A percentile compares a stretch with the other conserved stretches of the same genome.
Evolutionary conservation across 1,140 invertebrate genomes (phyloP).

Genomic region (Pteromalus puparum): DNA sequence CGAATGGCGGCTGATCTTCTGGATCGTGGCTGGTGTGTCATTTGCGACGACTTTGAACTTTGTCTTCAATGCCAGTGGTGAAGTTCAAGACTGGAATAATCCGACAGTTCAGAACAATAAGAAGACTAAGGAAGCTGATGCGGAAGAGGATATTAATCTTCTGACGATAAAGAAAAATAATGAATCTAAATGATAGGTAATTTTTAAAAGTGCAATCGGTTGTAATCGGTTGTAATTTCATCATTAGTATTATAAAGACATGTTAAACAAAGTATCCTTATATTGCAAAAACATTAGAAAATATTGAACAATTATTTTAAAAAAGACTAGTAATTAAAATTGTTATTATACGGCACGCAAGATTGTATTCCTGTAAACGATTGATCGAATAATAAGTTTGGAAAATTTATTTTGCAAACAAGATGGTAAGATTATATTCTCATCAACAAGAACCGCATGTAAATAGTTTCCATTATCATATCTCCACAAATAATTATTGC

Average conservation of each 20-base stretch:
- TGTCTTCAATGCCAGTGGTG: constrained; percentile 32
- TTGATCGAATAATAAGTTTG: not conserved
- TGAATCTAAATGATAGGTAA: not conserved
- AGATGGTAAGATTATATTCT: not conserved
- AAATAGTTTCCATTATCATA: not conserved
- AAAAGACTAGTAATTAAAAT: too few species aligned
- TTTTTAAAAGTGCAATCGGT: too few species aligned
- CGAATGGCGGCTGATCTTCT: constrained; percentile 49
- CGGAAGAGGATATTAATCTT: constrained; percentile 2
- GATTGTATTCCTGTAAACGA: too few species aligned
- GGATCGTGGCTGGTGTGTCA: constrained; percentile 29
- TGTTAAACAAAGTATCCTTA: too few species aligned
- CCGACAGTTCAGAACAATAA: not conserved
- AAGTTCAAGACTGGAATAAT: constrained; percentile 50
- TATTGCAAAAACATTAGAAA: too few species aligned
- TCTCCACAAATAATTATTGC: not conserved
- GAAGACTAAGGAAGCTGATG: not conserved
- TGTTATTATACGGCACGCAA: too few species aligned
- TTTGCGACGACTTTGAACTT: constrained; percentile 31
- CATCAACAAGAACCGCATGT: not conserved
- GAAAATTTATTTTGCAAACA: not conserved
- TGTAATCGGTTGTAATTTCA: too few species aligned
- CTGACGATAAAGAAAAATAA: not conserved
- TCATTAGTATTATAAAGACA: too few species aligned
- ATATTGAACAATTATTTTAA: too few species aligned